phyloP scores from a whole-genome alignment of 2,113 vertebrate species.

The Saguinus midas region DNA sequence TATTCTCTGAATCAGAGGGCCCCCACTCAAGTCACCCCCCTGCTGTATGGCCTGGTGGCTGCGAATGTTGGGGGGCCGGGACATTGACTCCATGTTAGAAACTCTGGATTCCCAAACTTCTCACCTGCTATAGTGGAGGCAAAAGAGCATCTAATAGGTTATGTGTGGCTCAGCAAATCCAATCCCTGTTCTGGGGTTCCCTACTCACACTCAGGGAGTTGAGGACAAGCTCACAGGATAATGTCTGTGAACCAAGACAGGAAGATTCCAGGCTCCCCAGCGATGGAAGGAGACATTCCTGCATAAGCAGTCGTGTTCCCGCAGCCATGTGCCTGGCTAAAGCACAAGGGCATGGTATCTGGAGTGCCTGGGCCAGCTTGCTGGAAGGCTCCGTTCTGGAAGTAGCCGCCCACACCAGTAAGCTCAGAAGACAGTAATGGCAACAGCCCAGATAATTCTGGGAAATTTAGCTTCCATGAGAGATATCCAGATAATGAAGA shows the following conservation, averaged over 20 bases:
- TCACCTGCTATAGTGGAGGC: neutral
- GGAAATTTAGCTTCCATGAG: conserved; percentile 45
- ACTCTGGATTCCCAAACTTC: neutral
- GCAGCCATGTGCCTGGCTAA: neutral
- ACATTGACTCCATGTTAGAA: neutral
- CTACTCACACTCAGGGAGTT: neutral
- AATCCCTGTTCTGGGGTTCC: neutral
- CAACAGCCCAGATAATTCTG: conserved; percentile 41
- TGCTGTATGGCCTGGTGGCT: neutral
- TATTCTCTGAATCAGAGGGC: neutral
- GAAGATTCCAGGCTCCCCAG: neutral
- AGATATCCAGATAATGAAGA: conserved; percentile 10
- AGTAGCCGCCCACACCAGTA: conserved; percentile 4
- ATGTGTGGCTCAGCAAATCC: neutral
- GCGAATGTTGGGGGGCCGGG: too few species aligned
- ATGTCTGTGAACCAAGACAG: neutral
- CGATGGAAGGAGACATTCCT: neutral
- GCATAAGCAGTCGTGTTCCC: neutral
- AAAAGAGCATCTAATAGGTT: neutral
- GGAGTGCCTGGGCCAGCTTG: neutral
- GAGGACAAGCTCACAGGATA: neutral
- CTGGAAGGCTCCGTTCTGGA: neutral
- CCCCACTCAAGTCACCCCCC: neutral
- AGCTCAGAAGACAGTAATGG: conserved; percentile 13
- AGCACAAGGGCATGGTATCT: neutral